Evolutionary conservation across 2,888 invertebrate genomes (phyloP), one percentile per base, ranked within the genome.

Genomic region (Leucophenga montana): DNA sequence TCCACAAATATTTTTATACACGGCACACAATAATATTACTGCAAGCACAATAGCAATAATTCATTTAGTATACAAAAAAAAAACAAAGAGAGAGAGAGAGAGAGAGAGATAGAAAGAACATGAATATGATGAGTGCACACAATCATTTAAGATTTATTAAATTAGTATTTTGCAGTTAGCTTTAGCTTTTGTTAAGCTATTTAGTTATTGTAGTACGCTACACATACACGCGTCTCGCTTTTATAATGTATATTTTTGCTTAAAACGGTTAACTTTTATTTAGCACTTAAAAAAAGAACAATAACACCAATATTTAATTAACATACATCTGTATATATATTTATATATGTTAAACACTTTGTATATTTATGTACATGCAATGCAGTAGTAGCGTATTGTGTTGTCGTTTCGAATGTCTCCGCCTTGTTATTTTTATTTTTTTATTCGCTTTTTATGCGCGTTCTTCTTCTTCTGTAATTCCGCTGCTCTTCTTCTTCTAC

Each of bases 41-140:
- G 20, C 53, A 62, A 67, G 64, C 62, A 59, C 67, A 54, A 57
- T 57, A 22, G 22, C 46, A 54, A 68, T 27, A 39, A 31, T 66
- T 61, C 22, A 22, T 67, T 67, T n/a, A 53, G 50, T 3, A 46
- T 67, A 5, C 66, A 27, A 59, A n/a, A 70, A 76, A 59, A 69
- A 66, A 70, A 76, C 59, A 69, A 66, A 69, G 46, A 69, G 57
- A 73, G 6, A 66, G 18, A 16, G 50, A 70, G 66, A 72, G 71
- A 50, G 53, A 57, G 68, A 70, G 50, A 50, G 71, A 73, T 73
- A 75, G 54, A 72, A 69, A 71, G 73, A 79, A 80, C 75, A 82
- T 78, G 73, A 78, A 82, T 8, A 39, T 39, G 39, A 82, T 79
- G 78, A 74, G 75, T 75, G 73, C 74, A 54, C 20, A 54, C 54